Evolutionary conservation across 1,140 invertebrate genomes (phyloP), one percentile per base, ranked within the genome.

Genomic region (Eriocheir sinensis): DNA sequence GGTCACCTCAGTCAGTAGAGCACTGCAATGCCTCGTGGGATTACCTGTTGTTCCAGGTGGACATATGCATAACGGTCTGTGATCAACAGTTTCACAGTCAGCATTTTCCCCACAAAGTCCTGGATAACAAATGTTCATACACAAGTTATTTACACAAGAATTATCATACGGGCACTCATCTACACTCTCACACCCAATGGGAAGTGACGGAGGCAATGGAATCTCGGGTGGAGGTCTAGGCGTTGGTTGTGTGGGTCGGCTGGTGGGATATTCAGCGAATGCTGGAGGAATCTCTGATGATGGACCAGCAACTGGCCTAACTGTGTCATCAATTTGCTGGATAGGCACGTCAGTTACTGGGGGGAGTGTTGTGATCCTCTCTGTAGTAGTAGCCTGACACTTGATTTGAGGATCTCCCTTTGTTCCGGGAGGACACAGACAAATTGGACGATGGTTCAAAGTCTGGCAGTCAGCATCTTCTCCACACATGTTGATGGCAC

Each of bases 1-100:
- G n/a, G 53, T 36, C 30, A 15, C 83, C 86, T 91, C 88, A 12
- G 89, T 36, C n/a, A 80, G 40, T 15, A 85, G 44, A 36, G 93
- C 93, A 90, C 30, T 99, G 96, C 98, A 99, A 95, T 98, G 97
- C 3, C 98, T 96, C 96, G 98, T 98, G 0, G 98, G 98, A 97
- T 98, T 98, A 93, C 98, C 98, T 40, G 96, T 97, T 6, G 97
- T 98, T 48, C 98, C 98, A 38, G 72, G 89, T 27, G 89, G 89
- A 38, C 93, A 94, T 36, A 60, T 21, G 38, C 93, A 94, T 8
- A 0, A 97, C 0, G 98, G 97, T 96, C 97, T 97, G 17, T 83
- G 93, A 38, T 44, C 48, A 32, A 80, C 0, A 91, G 98, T 98
- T 83, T 97, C 97, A 96, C 98, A 98, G 95, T 97, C 97, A 4